Percentiles rank a stretch among this genome's conserved stretches.
Evolutionary conservation across 2,888 invertebrate genomes (phyloP).

Genomic region (Sericinus montela): DNA sequence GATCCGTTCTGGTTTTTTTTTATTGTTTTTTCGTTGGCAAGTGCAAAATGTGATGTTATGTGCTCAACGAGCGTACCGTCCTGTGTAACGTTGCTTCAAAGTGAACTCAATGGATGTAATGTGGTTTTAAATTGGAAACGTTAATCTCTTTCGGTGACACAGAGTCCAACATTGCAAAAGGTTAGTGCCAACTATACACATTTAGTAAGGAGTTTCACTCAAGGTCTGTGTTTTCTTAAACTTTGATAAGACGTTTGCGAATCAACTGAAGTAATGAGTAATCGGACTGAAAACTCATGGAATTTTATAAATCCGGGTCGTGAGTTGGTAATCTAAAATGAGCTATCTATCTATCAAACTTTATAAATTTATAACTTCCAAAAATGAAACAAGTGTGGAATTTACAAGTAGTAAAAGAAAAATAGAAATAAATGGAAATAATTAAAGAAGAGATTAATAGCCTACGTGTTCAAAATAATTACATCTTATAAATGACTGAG

Average conservation of each 20-base stretch:
- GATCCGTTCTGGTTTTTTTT: conserved; percentile 48
- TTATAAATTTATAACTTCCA: no score
- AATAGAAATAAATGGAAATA: no score
- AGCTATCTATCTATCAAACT: no score
- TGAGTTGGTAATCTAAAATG: no score
- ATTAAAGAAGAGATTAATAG: no score
- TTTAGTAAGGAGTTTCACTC: conserved; percentile 7
- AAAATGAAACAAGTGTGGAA: no score
- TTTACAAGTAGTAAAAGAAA: no score
- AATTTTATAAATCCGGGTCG: no score
- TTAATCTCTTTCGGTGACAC: conserved; percentile 40
- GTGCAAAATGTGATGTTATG: conserved; percentile 77
- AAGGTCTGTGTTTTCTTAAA: conserved; percentile 16
- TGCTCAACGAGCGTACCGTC: conserved; percentile 61
- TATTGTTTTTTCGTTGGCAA: conserved; percentile 57
- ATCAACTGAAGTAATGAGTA: no score
- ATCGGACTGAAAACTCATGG: no score
- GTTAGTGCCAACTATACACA: conserved; percentile 18
- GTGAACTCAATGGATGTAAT: conserved; percentile 69
- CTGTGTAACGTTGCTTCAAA: conserved; percentile 66
- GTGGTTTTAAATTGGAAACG: conserved; percentile 68
- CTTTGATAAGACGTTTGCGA: conserved; percentile 19
- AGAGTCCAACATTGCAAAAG: conserved; percentile 22
- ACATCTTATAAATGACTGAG: conserved; percentile 13
- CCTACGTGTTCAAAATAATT: neutral